These are phyloP conservation scores for Leucoraja erinaceus DNA, from an alignment of 2,113 vertebrate species.

Conservation along the genomic window DNA sequence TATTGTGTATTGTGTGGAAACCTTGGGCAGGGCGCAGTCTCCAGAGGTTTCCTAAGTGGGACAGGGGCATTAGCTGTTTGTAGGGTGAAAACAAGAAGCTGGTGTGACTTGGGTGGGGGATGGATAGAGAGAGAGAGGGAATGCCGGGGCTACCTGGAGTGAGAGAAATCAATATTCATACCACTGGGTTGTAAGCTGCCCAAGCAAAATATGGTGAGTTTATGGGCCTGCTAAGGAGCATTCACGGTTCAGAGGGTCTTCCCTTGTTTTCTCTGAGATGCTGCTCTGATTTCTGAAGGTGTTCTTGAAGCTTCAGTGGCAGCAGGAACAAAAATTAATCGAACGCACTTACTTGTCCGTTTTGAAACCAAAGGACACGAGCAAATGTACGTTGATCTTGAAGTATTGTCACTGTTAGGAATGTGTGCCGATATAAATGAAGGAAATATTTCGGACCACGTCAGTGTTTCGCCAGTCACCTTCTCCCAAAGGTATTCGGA, in stretches of 20 bases:
- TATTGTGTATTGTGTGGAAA: too few relatives aligned
- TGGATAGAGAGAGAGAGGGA: too few relatives aligned
- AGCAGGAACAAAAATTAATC: neutral
- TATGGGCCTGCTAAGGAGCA: neutral
- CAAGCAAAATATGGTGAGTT: too few relatives aligned
- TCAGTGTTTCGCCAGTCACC: neutral
- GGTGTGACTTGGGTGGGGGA: too few relatives aligned
- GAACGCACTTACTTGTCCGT: neutral
- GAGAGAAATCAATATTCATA: too few relatives aligned
- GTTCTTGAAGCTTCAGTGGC: neutral
- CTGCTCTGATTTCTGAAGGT: neutral
- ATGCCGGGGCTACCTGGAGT: too few relatives aligned
- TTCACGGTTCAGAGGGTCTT: neutral
- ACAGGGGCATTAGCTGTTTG: too few relatives aligned
- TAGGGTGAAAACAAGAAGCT: too few relatives aligned
- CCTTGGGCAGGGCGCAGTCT: too few relatives aligned
- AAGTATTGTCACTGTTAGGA: neutral
- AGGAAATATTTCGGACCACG: neutral
- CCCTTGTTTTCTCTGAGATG: neutral
- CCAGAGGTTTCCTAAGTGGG: too few relatives aligned
- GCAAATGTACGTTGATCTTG: neutral
- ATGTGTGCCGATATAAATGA: neutral
- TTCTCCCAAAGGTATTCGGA: slow-evolving; percentile 15
- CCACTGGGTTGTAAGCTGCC: too few relatives aligned
- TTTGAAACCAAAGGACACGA: neutral